A percentile compares a stretch with the other conserved stretches of the same genome.
phyloP scores from a whole-genome alignment of 2,888 invertebrate species.

The Carpatolechia fugitivella region DNA sequence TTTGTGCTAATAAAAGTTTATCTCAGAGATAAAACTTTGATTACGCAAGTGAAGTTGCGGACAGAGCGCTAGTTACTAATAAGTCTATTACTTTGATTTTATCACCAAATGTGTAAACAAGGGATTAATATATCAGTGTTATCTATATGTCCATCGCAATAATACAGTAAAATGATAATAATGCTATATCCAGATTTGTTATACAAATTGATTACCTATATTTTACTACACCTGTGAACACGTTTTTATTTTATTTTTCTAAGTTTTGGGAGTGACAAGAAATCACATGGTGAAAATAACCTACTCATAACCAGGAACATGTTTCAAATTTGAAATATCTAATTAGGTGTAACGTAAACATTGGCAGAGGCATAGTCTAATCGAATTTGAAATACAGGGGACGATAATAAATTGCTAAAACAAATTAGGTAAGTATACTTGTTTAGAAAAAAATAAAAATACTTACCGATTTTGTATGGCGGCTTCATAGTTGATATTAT shows the following conservation, averaged over 20 bases:
- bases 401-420: neutral
- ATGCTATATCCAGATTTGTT: neutral
- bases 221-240: too few relatives aligned
- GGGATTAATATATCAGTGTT: neutral
- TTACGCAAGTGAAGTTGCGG: too few relatives aligned
- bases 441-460: neutral
- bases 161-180: neutral
- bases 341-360: neutral
- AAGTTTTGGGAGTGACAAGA: too few relatives aligned
- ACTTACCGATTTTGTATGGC: constrained; percentile 69
- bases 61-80: too few relatives aligned
- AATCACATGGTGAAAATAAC: constrained; percentile 5
- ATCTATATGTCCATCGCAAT: neutral
- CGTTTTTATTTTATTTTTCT: too few relatives aligned
- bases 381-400: neutral
- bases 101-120: neutral
- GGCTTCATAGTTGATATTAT: constrained; percentile 57
- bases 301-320: neutral
- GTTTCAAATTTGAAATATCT: neutral
- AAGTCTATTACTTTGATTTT: neutral
- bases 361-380: neutral
- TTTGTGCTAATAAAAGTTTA: too few relatives aligned
- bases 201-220: too few relatives aligned
- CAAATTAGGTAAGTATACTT: too few relatives aligned
- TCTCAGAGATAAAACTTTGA: too few relatives aligned